Base-by-base conservation (phyloP, 2,888 invertebrate species). In the Heteropelma amictum region DNA sequence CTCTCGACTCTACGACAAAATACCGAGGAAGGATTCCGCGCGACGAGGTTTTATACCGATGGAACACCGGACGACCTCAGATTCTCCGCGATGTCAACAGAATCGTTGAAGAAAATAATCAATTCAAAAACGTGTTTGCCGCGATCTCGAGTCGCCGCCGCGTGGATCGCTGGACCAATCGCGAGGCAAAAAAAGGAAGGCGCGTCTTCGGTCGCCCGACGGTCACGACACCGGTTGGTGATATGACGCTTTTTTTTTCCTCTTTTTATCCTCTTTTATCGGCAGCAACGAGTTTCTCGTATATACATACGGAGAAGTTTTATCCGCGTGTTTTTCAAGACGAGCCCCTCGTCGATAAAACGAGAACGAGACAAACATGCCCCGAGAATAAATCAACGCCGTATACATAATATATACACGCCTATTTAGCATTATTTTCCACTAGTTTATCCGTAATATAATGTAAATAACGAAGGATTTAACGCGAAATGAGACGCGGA, bases 101-200 rank as follows among this genome's bases (percentile, higher is more conserved):
- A 75, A 78, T 80, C 61, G 21, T 17, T 23, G 21, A n/a, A n/a
- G n/a, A n/a, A 42, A 63, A 77, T 83, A 82, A 80, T 81, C 78
- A 54, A 67, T 56, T 42, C 54, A 76, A 80, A 79, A 85, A 84
- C 80, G 71, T 86, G 85, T 87, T 86, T 85, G 83, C 77, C 69
- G 51, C 67, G 72, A 26, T 23, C 38, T 49, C 17, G 40, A 51
- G 54, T 70, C 51, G 67, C 45, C 10, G 38, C n/a, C 8, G n/a
- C n/a, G 38, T 10, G 10, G 17, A 7, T 30, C 33, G 40, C 21
- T 53, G 58, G 69, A 61, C 86, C 86, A 86, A 86, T 87, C 74
- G 58, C 40, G 56, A 4, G 33, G 3, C 33, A 35, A 26, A 49
- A 54, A 70, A 54, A 7, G 35, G 82, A 82, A 81, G 85, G 85